Evolutionary conservation across 2,797 vertebrate species (phyloP), one percentile per base, ranked within the genome.

Genomic region (Coregonus suidteri): DNA sequence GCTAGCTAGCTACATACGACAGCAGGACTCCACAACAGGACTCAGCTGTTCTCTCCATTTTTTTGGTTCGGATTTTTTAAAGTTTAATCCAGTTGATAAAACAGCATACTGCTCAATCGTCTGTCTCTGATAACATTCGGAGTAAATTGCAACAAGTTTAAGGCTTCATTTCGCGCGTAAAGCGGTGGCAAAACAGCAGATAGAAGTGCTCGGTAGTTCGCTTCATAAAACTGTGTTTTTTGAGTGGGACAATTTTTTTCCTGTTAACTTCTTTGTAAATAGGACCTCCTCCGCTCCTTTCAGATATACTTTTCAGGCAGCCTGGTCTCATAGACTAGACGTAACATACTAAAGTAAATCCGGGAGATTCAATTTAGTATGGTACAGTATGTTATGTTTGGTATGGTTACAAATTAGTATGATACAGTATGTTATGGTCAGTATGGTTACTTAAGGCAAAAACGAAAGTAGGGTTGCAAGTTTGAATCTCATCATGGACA

Each of bases 21-120:
- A 25, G 59, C 20, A 25, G 20, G 20, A 64, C 56, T 64, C 25
- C 59, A 25, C 59, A 64, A 64, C 59, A 25, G 41, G 41, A 47
- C 41, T 64, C 59, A 64, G 20, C 59, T 64, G 59, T 64, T 64
- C 59, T 64, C 59, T 64, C 59, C 59, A 64, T 64, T 64, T 64
- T 25, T 64, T 30, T 30, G 59, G 20, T 64, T 64, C n/a, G 59
- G 20, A 2, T 64, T 25, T 25, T 64, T 64, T 9, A 25, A 64
- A 64, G 59, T 64, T 7, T 9, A 13, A 64, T 64, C 59, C 59
- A 64, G 20, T 3, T 64, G n/a, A 64, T 64, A 11, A 25, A 64
- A 64, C n/a, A 25, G 18, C 59, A 62, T 25, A 62, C 59, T 20
- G 7, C n/a, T 62, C n/a, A 7, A n/a, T 62, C 59, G 59, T 62